Conservation (phyloP, 92 coral and sea anemone genomes). For the Epizoanthus illoricatus region DNA sequence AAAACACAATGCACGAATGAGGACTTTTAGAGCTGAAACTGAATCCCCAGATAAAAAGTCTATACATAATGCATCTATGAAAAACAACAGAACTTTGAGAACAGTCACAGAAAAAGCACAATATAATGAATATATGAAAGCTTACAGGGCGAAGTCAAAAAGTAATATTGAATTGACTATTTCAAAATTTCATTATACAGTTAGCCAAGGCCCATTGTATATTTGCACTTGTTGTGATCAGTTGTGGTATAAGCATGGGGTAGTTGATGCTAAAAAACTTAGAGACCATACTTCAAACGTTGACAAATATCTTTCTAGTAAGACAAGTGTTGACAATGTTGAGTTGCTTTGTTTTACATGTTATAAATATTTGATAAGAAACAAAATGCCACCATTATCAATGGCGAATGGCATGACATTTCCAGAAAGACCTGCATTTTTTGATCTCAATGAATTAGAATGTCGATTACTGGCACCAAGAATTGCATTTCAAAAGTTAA, state of each 20-base stretch:
- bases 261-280: constrained; percentile 38
- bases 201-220: constrained; percentile 16
- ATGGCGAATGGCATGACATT: constrained; percentile 28
- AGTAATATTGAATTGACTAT: constrained; percentile 17
- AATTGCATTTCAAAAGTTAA: no score
- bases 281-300: constrained; percentile 26
- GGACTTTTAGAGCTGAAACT: not conserved
- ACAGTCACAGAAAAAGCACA: constrained; percentile 30
- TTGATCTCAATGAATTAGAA: constrained; percentile 51
- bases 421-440: constrained; percentile 37
- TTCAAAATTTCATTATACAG: constrained; percentile 37
- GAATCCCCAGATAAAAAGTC: constrained; percentile 32
- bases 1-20: not conserved
- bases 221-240: constrained; percentile 56
- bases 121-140: constrained; percentile 32
- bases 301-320: constrained; percentile 39
- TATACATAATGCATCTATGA: constrained; percentile 32
- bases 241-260: constrained; percentile 39
- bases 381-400: constrained; percentile 55
- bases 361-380: constrained; percentile 37
- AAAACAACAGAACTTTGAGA: constrained; percentile 10
- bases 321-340: constrained; percentile 26
- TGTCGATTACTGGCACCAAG: constrained; percentile 45
- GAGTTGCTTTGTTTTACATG: constrained; percentile 57
- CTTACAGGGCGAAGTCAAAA: constrained; percentile 29